These are phyloP conservation scores for Plebejus anna DNA, from an alignment of 2,888 invertebrate species.

Conservation along the genomic window DNA sequence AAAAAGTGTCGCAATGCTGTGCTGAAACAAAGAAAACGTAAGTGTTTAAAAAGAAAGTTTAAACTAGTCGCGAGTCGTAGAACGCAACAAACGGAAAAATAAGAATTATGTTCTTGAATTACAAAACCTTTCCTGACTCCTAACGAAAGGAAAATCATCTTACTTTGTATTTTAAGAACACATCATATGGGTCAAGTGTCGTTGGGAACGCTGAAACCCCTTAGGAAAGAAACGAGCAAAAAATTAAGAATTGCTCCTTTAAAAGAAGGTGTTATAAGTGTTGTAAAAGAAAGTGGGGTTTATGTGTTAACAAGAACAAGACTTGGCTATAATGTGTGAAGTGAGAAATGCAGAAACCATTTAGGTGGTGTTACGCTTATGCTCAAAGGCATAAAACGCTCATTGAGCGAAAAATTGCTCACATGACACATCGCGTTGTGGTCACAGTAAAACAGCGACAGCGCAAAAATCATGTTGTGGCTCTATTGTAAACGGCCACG, in stretches of 20 bases:
- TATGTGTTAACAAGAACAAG: background rate
- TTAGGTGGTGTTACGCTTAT: too few relatives aligned
- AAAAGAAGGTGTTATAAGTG: conserved; percentile 1
- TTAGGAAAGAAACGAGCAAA: conserved; percentile 4
- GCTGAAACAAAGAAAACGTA: background rate
- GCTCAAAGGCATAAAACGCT: too few relatives aligned
- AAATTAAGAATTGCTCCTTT: background rate
- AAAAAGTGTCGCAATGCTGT: background rate
- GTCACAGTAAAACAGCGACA: too few relatives aligned
- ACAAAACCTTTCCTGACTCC: background rate
- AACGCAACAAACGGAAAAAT: background rate
- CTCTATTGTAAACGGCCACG: too few relatives aligned
- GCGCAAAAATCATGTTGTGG: too few relatives aligned
- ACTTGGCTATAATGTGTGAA: too few relatives aligned
- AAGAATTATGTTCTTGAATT: background rate
- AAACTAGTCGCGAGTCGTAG: background rate
- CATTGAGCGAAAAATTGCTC: too few relatives aligned
- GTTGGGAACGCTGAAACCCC: background rate
- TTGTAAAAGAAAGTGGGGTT: background rate
- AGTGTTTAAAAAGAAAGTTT: conserved; percentile 12
- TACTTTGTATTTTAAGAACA: conserved; percentile 21
- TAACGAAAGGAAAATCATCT: background rate
- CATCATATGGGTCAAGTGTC: conserved; percentile 13
- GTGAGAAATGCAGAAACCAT: too few relatives aligned
- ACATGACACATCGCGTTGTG: too few relatives aligned